phyloP scores from a whole-genome alignment of 1,140 invertebrate genomes.

The Augochlora pura region DNA sequence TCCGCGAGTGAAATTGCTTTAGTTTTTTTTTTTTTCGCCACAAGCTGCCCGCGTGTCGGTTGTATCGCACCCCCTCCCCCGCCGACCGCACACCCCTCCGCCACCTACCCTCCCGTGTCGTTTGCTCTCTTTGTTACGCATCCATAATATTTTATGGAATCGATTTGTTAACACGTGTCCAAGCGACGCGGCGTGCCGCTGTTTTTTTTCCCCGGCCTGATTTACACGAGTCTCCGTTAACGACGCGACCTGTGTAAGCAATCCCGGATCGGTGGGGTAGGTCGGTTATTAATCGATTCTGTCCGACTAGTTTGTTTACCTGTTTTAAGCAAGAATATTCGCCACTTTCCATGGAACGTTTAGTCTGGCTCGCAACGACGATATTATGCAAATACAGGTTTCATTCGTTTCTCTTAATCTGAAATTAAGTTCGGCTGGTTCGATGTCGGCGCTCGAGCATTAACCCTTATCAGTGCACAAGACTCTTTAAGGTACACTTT shows the following conservation, averaged over 20 bases:
- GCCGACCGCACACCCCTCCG: slow-evolving; percentile 1
- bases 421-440: no score
- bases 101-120: not conserved
- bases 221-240: slow-evolving; percentile 10
- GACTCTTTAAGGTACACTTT: no score
- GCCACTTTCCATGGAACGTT: no score
- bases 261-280: not conserved
- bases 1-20: slow-evolving; percentile 61
- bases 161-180: slow-evolving; percentile 59
- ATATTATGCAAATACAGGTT: no score
- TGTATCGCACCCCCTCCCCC: slow-evolving; percentile 14
- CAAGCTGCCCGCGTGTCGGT: slow-evolving; percentile 18
- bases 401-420: no score
- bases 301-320: no score
- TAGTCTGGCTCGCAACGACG: no score
- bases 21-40: slow-evolving; percentile 29
- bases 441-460: no score
- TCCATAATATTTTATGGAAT: slow-evolving; percentile 59
- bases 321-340: no score
- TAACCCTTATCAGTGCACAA: no score
- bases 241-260: not conserved
- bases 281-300: no score
- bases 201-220: slow-evolving; percentile 26
- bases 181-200: slow-evolving; percentile 4
- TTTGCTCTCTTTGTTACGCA: slow-evolving; percentile 31